phyloP scores from a whole-genome alignment of 2,113 vertebrate species.

The Notechis scutatus region DNA sequence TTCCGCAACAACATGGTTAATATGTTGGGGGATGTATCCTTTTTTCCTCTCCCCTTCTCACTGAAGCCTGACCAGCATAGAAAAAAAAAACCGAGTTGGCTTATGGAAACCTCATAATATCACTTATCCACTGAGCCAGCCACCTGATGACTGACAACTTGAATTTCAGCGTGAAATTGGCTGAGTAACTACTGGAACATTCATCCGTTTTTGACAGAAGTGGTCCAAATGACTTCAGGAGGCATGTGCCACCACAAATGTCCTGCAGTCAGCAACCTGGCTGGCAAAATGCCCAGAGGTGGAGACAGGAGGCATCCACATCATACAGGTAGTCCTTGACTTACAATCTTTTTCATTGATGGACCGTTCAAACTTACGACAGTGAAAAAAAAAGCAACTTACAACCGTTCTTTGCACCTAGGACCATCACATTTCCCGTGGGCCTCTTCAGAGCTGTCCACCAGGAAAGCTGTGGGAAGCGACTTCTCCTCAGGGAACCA shows the following conservation, averaged over 20 bases:
- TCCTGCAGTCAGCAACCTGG: conserved; percentile 23
- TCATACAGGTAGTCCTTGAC: neutral
- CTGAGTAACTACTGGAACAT: conserved; percentile 59
- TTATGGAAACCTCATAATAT: conserved; percentile 50
- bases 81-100: conserved; percentile 4
- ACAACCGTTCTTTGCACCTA: too few relatives aligned
- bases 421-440: too few relatives aligned
- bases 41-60: neutral
- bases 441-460: conserved; percentile 96
- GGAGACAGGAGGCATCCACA: neutral
- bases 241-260: conserved; percentile 52
- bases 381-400: fast-evolving
- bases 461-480: conserved; percentile 93
- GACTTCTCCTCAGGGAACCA: conserved; percentile 97
- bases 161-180: conserved; percentile 71
- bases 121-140: conserved; percentile 60
- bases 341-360: neutral
- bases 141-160: conserved; percentile 69
- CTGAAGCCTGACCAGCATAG: conserved; percentile 44
- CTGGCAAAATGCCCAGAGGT: neutral
- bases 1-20: conserved; percentile 38
- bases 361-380: neutral
- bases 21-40: conserved; percentile 35
- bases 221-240: neutral
- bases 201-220: conserved; percentile 56